phyloP scores from a whole-genome alignment of 2,797 vertebrate species.

The Mus minutoides region DNA sequence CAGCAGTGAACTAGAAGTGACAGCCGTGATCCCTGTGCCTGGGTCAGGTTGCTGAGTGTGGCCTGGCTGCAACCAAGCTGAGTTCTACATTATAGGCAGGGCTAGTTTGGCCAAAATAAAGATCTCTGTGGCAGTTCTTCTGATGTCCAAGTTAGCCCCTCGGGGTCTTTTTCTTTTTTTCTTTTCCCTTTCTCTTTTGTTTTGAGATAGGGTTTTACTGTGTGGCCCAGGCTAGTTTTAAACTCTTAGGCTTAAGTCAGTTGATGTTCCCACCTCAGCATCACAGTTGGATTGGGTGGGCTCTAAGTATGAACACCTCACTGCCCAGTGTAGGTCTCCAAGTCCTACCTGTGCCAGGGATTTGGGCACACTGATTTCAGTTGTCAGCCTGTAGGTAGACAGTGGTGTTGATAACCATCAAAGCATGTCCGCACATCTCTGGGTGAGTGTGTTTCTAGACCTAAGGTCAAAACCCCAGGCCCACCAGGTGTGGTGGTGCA shows the following conservation, averaged over 20 bases:
- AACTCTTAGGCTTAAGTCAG: not conserved
- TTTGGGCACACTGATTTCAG: not conserved
- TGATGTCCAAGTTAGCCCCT: not conserved
- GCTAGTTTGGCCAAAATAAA: not conserved
- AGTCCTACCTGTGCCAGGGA: not conserved
- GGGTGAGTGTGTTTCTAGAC: not conserved
- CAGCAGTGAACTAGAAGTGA: conserved; percentile 8
- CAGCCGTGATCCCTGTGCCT: not conserved
- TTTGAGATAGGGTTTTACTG: not conserved
- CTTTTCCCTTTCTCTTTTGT: not conserved
- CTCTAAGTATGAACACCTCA: not conserved
- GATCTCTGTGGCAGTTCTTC: not conserved
- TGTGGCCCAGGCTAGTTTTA: not conserved
- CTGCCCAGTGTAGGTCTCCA: not conserved
- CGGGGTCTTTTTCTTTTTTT: too few relatives aligned
- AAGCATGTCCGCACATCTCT: not conserved
- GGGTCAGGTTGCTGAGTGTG: not conserved
- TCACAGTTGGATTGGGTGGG: not conserved
- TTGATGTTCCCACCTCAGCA: not conserved
- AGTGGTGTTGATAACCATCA: not conserved
- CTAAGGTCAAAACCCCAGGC: not conserved
- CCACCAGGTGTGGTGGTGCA: too few relatives aligned
- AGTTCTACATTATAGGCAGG: not conserved
- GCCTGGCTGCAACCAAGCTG: not conserved
- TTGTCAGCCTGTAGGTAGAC: not conserved